Conservation (phyloP, 2,113 vertebrate species). For the Sitta europaea region DNA sequence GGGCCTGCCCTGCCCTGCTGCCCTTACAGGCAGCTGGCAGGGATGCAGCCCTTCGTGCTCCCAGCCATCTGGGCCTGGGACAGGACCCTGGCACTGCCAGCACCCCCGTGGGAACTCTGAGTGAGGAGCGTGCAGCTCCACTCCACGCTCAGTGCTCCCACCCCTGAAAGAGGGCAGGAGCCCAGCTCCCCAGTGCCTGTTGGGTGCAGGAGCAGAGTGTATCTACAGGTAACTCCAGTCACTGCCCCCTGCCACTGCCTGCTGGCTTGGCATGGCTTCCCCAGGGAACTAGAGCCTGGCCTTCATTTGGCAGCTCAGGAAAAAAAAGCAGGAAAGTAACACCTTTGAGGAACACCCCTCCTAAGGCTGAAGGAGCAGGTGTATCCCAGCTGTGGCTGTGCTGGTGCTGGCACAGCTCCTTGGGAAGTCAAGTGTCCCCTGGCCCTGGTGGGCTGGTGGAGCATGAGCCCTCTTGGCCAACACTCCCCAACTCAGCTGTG, state of each 20-base stretch:
- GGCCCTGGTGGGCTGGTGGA: background rate
- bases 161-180: background rate
- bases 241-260: background rate
- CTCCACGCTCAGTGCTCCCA: rapidly evolving
- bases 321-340: background rate
- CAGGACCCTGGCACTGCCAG: background rate
- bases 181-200: rapidly evolving
- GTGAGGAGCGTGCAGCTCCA: background rate
- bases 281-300: background rate
- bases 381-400: background rate
- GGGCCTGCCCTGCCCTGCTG: background rate
- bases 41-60: background rate
- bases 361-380: background rate
- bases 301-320: background rate
- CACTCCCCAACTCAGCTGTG: rapidly evolving
- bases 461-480: background rate
- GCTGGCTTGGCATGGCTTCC: background rate
- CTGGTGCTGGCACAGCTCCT: background rate
- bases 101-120: background rate
- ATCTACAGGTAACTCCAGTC: rapidly evolving
- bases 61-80: rapidly evolving
- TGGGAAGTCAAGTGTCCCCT: background rate
- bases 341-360: background rate
- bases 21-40: background rate
- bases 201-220: background rate